These are phyloP conservation scores for Teinopalpus imperialis DNA, from an alignment of 2,888 invertebrate species.

Conservation along the genomic window DNA sequence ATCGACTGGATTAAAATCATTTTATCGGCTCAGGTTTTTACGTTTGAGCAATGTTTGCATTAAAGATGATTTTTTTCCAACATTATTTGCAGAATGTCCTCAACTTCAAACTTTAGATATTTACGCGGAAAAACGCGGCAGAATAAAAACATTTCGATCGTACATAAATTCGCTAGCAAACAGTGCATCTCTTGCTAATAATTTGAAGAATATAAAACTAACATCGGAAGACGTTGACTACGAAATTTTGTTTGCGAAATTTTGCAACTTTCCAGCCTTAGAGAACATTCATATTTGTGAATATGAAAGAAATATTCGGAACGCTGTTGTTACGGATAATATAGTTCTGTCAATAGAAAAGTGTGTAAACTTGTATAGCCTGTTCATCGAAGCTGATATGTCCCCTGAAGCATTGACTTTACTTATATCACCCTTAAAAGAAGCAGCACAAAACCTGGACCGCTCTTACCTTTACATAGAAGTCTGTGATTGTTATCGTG, in stretches of 20 bases:
- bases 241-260: slow-evolving; percentile 37
- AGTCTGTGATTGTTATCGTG: slow-evolving; percentile 42
- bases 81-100: slow-evolving; percentile 39
- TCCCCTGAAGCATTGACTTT: slow-evolving; percentile 38
- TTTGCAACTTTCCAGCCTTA: slow-evolving; percentile 38
- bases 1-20: slow-evolving; percentile 30
- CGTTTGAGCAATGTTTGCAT: slow-evolving; percentile 42
- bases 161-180: slow-evolving; percentile 36
- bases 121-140: slow-evolving; percentile 38
- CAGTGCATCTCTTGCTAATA: slow-evolving; percentile 36
- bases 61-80: slow-evolving; percentile 38
- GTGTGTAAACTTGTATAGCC: slow-evolving; percentile 42
- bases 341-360: slow-evolving; percentile 36
- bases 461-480: slow-evolving; percentile 41
- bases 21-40: slow-evolving; percentile 40
- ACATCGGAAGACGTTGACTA: slow-evolving; percentile 46
- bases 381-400: slow-evolving; percentile 48
- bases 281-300: slow-evolving; percentile 50
- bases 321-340: slow-evolving; percentile 27
- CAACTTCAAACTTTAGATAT: slow-evolving; percentile 43
- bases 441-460: slow-evolving; percentile 35
- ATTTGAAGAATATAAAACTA: slow-evolving; percentile 43
- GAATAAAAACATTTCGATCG: slow-evolving; percentile 30
- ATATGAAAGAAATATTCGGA: slow-evolving; percentile 36
- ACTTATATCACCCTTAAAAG: slow-evolving; percentile 37